Evolutionary conservation across 2,113 vertebrate genomes (phyloP).

Genomic region (Lophotis ruficrista): DNA sequence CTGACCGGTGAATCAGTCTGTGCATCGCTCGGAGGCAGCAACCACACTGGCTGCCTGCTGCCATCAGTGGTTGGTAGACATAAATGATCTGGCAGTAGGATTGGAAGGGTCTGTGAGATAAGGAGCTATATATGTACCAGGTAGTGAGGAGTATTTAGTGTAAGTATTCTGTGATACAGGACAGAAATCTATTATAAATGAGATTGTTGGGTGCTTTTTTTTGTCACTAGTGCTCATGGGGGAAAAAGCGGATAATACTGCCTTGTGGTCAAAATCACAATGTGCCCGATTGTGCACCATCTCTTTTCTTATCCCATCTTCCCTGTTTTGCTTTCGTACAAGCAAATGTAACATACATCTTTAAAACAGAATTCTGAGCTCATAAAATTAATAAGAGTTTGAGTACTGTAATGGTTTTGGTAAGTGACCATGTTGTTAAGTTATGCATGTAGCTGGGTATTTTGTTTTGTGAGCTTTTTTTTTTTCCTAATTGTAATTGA

Average conservation of each 20-base stretch:
- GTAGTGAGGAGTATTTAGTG: neutral
- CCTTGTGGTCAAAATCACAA: neutral
- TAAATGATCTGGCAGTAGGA: neutral
- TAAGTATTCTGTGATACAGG: neutral
- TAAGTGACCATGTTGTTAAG: neutral
- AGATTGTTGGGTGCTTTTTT: neutral
- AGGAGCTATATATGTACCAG: neutral
- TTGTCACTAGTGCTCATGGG: neutral
- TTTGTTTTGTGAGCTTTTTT: neutral
- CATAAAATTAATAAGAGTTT: neutral
- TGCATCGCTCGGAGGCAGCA: neutral
- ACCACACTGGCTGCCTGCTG: neutral
- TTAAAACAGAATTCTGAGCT: neutral
- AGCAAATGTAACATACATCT: neutral
- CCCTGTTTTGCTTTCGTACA: neutral
- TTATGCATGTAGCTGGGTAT: neutral
- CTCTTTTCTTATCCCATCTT: neutral
- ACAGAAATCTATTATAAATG: neutral
- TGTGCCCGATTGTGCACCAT: rapidly evolving
- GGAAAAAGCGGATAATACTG: neutral
- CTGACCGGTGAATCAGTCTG: neutral
- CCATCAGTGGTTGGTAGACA: neutral
- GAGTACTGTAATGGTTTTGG: neutral
- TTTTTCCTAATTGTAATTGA: neutral
- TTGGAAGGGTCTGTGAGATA: neutral